A percentile compares a stretch with the other conserved stretches of the same genome.
phyloP scores from a whole-genome alignment of 2,888 invertebrate species.

The Exocentrus adspersus region DNA sequence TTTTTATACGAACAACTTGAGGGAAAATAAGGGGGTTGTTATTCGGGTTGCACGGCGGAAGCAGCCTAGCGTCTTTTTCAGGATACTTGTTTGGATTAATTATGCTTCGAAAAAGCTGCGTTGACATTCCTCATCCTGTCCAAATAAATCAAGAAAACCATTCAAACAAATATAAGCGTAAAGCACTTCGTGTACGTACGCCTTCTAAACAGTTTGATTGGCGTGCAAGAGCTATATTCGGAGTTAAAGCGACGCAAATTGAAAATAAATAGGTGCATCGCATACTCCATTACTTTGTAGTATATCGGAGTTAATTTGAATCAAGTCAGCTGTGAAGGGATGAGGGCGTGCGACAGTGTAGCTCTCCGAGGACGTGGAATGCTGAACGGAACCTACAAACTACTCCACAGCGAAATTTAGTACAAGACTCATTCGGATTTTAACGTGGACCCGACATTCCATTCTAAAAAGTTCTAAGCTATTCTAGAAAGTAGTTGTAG shows the following conservation, averaged over 20 bases:
- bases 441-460: too few relatives aligned
- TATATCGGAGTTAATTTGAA: constrained; percentile 26
- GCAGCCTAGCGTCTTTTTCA: neutral
- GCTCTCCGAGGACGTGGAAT: too few relatives aligned
- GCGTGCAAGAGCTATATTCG: constrained; percentile 16
- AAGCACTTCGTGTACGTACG: too few relatives aligned
- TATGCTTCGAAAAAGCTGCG: too few relatives aligned
- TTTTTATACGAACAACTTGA: neutral
- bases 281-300: constrained; percentile 24
- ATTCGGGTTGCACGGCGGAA: neutral
- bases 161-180: too few relatives aligned
- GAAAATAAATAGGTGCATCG: constrained; percentile 24
- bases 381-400: too few relatives aligned
- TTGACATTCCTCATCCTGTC: too few relatives aligned
- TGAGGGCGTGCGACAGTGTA: constrained; percentile 17
- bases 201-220: constrained; percentile 7
- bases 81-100: neutral
- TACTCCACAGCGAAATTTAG: too few relatives aligned
- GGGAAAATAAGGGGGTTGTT: neutral
- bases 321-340: constrained; percentile 22
- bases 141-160: too few relatives aligned
- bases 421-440: too few relatives aligned
- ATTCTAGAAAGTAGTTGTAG: too few relatives aligned
- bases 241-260: constrained; percentile 20
- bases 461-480: too few relatives aligned